Percentiles rank a stretch among this genome's conserved stretches.
Evolutionary conservation across 2,113 vertebrate species (phyloP).

Genomic region (Eulemur macaco): DNA sequence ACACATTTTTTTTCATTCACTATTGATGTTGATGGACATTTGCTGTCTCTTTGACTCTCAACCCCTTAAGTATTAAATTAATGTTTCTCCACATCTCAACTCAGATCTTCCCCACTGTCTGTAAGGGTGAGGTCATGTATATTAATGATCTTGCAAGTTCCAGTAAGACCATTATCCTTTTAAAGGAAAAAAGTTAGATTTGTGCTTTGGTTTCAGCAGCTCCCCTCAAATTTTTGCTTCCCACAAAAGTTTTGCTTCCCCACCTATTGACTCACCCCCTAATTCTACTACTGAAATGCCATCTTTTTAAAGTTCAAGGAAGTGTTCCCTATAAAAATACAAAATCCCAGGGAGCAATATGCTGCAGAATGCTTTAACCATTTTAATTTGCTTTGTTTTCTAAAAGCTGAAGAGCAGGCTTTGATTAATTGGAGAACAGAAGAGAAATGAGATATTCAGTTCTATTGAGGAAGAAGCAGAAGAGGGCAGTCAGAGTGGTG

Average conservation of each 20-base stretch:
- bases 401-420: background rate
- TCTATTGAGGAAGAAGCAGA: background rate
- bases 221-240: background rate
- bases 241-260: background rate
- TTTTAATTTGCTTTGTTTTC: slow-evolving; percentile 13
- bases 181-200: background rate
- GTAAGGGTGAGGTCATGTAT: background rate
- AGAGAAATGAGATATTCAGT: background rate
- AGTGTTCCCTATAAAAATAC: background rate
- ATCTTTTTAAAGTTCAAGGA: background rate
- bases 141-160: background rate
- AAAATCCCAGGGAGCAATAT: background rate
- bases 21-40: background rate
- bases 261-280: background rate
- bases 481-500: background rate
- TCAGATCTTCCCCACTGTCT: background rate
- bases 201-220: background rate
- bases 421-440: background rate
- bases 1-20: background rate
- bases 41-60: background rate
- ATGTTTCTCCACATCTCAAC: background rate
- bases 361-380: background rate
- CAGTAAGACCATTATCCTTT: background rate
- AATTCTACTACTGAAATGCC: background rate
- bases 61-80: background rate